phyloP scores from a whole-genome alignment of 2,797 vertebrate species.

The Falco rusticolus region DNA sequence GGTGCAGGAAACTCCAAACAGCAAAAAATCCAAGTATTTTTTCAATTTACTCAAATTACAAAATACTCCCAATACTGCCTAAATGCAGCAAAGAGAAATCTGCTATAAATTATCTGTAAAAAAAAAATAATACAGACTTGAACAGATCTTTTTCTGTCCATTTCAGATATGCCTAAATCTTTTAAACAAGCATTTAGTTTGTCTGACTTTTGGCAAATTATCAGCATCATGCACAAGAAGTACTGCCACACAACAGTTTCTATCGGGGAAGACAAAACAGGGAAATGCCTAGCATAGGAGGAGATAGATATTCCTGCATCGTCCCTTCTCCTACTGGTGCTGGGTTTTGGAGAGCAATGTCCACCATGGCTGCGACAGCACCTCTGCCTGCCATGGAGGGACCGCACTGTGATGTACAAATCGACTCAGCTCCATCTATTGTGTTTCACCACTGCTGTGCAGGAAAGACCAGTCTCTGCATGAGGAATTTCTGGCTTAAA shows the following conservation, averaged over 20 bases:
- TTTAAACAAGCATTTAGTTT: not conserved
- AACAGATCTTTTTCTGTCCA: not conserved
- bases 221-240: not conserved
- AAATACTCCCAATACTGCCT: not conserved
- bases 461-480: not conserved
- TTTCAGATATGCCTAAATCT: not conserved
- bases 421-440: rapidly evolving
- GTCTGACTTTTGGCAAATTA: not conserved
- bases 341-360: not conserved
- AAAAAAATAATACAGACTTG: not conserved
- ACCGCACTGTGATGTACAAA: not conserved
- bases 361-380: rapidly evolving
- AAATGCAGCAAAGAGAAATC: not conserved
- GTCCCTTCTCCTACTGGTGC: not conserved
- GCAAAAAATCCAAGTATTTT: not conserved
- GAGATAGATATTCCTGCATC: not conserved
- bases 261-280: not conserved
- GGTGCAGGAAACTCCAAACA: not conserved
- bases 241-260: not conserved
- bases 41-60: not conserved
- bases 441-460: not conserved
- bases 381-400: not conserved
- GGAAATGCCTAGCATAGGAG: not conserved
- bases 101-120: not conserved
- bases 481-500: not conserved